Percentiles rank a stretch among this genome's conserved stretches.
Conservation (phyloP, 1,140 invertebrate genomes). For the Rhopalosiphum padi region DNA sequence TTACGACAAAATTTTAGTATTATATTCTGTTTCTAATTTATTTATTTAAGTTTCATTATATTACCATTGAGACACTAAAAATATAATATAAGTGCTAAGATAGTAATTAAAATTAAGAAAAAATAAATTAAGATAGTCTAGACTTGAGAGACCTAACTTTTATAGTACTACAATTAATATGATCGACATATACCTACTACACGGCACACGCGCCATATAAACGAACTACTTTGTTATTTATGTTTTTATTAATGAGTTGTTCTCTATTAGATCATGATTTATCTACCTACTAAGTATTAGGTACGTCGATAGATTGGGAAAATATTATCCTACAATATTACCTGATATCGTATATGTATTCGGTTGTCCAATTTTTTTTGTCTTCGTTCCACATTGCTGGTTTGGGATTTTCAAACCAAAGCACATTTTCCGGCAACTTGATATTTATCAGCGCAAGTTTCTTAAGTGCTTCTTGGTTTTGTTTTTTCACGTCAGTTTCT, state of each 20-base stretch:
- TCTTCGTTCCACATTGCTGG: conserved; percentile 78
- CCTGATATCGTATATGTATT: conserved; percentile 80
- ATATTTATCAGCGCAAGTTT: conserved; percentile 46
- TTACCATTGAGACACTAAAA: not conserved
- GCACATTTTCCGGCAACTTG: conserved; percentile 76
- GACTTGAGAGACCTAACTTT: not conserved
- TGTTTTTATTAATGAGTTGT: too few species aligned
- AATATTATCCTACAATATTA: conserved; percentile 64
- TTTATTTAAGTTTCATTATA: not conserved
- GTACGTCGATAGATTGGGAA: not conserved
- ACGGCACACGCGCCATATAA: too few species aligned
- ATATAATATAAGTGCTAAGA: not conserved
- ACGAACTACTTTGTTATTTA: too few species aligned
- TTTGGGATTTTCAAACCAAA: conserved; percentile 84
- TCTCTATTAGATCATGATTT: too few species aligned
- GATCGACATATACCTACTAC: too few species aligned
- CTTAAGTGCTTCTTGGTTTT: conserved; percentile 46
- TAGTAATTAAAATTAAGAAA: not conserved
- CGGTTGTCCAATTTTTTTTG: conserved; percentile 72
- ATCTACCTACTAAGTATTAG: too few species aligned
- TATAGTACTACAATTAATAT: not conserved
- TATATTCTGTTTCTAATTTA: not conserved
- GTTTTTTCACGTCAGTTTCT: conserved; percentile 58
- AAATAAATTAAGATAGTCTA: not conserved
- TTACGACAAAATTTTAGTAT: not conserved